phyloP scores from a whole-genome alignment of 1,140 invertebrate genomes.

The Xylocopa sonorina region DNA sequence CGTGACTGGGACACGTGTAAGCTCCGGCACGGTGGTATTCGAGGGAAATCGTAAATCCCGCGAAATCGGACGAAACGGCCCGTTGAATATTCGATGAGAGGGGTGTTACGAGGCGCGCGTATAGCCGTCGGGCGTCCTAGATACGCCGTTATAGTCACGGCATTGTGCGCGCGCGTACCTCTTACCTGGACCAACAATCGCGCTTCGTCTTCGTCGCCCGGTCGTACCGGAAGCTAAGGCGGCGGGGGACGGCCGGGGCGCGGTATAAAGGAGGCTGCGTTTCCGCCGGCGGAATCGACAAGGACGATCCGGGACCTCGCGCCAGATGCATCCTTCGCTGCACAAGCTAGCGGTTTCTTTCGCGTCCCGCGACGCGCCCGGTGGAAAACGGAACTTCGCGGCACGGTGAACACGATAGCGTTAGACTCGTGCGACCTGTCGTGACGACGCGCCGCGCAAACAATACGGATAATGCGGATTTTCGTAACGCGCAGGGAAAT shows the following conservation, averaged over 20 bases:
- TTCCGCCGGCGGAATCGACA: constrained; percentile 76
- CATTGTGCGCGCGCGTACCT: constrained; percentile 32
- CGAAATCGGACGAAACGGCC: constrained; percentile 42
- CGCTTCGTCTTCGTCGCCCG: constrained; percentile 26
- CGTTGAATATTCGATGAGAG: constrained; percentile 35
- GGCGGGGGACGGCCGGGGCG: constrained; percentile 48
- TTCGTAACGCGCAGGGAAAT: constrained; percentile 56
- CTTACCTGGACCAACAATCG: constrained; percentile 42
- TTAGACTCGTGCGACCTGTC: constrained; percentile 63
- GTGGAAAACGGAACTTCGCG: constrained; percentile 69
- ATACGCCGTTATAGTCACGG: constrained; percentile 43
- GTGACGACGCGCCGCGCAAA: constrained; percentile 60
- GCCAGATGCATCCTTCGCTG: constrained; percentile 81
- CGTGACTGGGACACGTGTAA: constrained; percentile 3
- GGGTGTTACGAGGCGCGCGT: background rate
- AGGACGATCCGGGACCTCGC: constrained; percentile 79
- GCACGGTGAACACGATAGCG: constrained; percentile 55
- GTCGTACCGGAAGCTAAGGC: constrained; percentile 60
- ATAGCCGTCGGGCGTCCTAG: constrained; percentile 24
- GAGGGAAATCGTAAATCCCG: constrained; percentile 11
- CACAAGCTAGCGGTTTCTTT: constrained; percentile 74
- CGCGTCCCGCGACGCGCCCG: constrained; percentile 41
- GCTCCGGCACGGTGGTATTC: too few relatives aligned
- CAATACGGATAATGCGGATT: constrained; percentile 55
- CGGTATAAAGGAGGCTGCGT: constrained; percentile 66